These are phyloP conservation scores for Ophion slaviceki DNA, from an alignment of 2,888 invertebrate species.

Conservation along the genomic window DNA sequence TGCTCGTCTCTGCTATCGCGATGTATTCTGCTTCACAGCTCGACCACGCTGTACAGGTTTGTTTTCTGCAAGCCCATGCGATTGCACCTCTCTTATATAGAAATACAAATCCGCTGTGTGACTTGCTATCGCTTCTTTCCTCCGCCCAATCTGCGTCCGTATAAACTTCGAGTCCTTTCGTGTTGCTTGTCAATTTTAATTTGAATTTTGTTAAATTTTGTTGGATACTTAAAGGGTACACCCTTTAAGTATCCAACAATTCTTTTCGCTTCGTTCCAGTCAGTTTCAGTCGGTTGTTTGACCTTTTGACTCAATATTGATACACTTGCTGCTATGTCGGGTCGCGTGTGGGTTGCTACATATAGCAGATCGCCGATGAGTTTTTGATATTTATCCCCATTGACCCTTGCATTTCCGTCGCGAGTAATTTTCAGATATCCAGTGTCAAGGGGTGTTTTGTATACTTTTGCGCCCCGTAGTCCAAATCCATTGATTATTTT, in stretches of 20 bases:
- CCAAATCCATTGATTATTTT: slow-evolving; percentile 55
- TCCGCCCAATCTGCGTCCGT: slow-evolving; percentile 73
- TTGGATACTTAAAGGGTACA: no score
- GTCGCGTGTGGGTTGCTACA: no score
- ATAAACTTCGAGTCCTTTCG: slow-evolving; percentile 20
- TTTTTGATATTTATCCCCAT: no score
- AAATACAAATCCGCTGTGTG: slow-evolving; percentile 75
- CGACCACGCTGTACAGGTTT: slow-evolving; percentile 46
- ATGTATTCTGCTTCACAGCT: slow-evolving; percentile 60
- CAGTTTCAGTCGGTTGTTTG: slow-evolving; percentile 42
- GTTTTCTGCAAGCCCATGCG: slow-evolving; percentile 59
- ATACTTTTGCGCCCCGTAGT: no score
- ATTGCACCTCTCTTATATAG: slow-evolving; percentile 59
- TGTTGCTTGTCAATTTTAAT: slow-evolving; percentile 35
- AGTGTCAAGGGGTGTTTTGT: no score
- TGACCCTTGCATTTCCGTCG: no score
- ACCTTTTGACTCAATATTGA: slow-evolving; percentile 64
- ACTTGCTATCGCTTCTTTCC: slow-evolving; percentile 72
- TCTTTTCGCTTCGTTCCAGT: slow-evolving; percentile 65
- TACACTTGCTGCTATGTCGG: no score
- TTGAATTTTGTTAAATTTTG: slow-evolving; percentile 43
- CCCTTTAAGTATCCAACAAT: slow-evolving; percentile 65
- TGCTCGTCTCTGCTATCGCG: slow-evolving; percentile 38
- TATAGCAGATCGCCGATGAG: no score
- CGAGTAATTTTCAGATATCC: no score